These are phyloP conservation scores for Lagria hirta DNA, from an alignment of 2,888 invertebrate species.

Conservation along the genomic window DNA sequence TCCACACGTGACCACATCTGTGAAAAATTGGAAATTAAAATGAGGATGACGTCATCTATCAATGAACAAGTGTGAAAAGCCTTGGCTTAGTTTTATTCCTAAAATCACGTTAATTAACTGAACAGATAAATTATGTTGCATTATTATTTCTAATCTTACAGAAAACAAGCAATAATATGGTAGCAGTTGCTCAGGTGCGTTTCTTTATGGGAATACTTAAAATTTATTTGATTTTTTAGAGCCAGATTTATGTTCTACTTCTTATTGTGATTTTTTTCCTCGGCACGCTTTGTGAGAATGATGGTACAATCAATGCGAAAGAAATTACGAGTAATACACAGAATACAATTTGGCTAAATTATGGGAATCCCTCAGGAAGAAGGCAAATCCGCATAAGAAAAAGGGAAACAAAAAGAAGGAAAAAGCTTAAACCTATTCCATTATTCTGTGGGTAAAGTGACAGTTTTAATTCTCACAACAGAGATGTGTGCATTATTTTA, in stretches of 20 bases:
- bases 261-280: too few relatives aligned
- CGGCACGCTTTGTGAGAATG: slow-evolving; percentile 8
- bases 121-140: too few relatives aligned
- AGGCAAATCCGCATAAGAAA: slow-evolving; percentile 20
- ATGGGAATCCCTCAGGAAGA: slow-evolving; percentile 20
- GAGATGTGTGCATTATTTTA: too few relatives aligned
- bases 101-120: too few relatives aligned
- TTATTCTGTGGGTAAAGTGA: slow-evolving; percentile 18
- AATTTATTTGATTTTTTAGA: too few relatives aligned
- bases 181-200: too few relatives aligned
- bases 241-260: too few relatives aligned
- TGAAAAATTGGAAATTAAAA: slow-evolving; percentile 18
- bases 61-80: slow-evolving; percentile 1
- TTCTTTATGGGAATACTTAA: too few relatives aligned
- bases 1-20: slow-evolving; percentile 10
- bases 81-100: too few relatives aligned
- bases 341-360: slow-evolving; percentile 22
- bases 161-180: too few relatives aligned
- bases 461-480: too few relatives aligned
- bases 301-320: slow-evolving; percentile 18
- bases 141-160: too few relatives aligned
- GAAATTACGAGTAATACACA: slow-evolving; percentile 23
- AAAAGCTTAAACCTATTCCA: slow-evolving; percentile 15
- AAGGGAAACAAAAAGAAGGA: slow-evolving; percentile 14
- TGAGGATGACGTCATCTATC: slow-evolving; percentile 11